Conservation (phyloP, 2,797 vertebrate species). For the Sebastes kiyomatsui region DNA sequence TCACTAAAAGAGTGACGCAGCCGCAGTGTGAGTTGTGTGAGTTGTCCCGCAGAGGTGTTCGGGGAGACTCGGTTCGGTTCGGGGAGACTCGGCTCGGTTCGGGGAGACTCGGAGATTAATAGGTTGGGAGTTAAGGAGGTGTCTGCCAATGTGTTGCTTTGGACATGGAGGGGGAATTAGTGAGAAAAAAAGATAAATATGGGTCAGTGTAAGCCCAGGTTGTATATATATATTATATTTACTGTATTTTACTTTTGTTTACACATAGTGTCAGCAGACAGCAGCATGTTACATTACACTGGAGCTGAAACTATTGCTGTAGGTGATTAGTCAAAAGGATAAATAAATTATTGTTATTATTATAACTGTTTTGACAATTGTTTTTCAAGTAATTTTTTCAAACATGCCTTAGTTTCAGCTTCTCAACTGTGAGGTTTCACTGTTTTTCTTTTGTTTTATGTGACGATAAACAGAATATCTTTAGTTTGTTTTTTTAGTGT, state of each 20-base stretch:
- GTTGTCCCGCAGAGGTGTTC: slow-evolving; percentile 30
- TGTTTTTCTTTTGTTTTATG: neutral
- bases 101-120: too few species aligned
- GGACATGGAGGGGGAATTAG: too few species aligned
- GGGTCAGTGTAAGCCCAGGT: too few species aligned
- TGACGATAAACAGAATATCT: too few species aligned
- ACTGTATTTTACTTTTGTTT: neutral
- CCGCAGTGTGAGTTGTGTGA: slow-evolving; percentile 62
- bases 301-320: neutral
- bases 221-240: neutral
- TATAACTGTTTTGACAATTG: neutral
- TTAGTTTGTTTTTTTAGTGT: too few species aligned
- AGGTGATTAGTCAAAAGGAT: neutral
- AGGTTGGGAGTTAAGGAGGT: neutral
- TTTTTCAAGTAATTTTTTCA: neutral
- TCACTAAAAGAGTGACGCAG: slow-evolving; percentile 75
- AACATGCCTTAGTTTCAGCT: neutral
- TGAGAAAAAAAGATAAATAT: neutral
- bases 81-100: neutral
- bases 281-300: neutral
- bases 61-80: slow-evolving; percentile 64
- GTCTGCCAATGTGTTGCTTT: slow-evolving; percentile 35
- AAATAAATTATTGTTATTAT: neutral
- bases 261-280: neutral
- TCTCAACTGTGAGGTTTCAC: neutral